Conservation (phyloP, 2,797 vertebrate genomes). For the Anisognathus igniventris region DNA sequence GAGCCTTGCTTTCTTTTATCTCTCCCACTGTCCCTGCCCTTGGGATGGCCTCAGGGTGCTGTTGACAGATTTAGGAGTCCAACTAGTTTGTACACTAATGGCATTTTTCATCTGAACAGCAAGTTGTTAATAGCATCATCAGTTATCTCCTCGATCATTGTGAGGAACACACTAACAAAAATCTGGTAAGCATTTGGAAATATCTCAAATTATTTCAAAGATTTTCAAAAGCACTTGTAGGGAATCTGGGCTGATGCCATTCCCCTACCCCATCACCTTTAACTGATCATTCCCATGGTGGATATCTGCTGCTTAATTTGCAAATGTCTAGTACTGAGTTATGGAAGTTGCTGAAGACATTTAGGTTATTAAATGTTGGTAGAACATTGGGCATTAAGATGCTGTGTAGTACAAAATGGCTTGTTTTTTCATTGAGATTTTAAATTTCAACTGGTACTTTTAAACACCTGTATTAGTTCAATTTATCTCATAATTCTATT, state of each 20-base stretch:
- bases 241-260: neutral
- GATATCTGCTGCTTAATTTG: neutral
- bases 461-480: neutral
- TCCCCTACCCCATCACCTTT: neutral
- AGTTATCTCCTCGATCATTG: neutral
- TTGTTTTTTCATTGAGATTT: neutral
- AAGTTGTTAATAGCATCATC: neutral
- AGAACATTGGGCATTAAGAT: neutral
- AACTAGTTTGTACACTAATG: neutral
- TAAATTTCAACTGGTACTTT: neutral
- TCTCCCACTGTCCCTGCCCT: neutral
- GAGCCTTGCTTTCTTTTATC: neutral
- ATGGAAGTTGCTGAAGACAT: neutral
- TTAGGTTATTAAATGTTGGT: neutral
- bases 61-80: neutral
- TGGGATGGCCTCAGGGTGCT: neutral
- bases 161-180: neutral
- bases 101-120: neutral
- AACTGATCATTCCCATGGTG: neutral
- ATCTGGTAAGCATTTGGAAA: neutral
- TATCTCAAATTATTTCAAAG: neutral
- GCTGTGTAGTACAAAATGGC: neutral
- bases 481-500: neutral
- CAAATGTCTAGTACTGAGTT: neutral
- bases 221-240: neutral